Percentiles rank a stretch among this genome's conserved stretches.
Conservation (phyloP, 2,113 vertebrate species). For the Aepyceros melampus region DNA sequence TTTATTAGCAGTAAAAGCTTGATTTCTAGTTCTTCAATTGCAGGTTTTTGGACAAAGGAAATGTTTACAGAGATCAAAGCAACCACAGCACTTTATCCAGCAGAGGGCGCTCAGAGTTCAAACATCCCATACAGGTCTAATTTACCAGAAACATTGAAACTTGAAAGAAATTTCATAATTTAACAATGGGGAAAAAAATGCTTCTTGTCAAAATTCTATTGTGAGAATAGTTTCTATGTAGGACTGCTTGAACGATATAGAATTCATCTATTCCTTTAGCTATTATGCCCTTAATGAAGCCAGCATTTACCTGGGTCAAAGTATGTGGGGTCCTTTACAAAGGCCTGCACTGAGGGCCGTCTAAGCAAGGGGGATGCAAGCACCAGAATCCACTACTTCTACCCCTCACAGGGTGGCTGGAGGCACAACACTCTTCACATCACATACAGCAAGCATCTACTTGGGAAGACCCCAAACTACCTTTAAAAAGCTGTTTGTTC, state of each 20-base stretch:
- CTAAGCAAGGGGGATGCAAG: not conserved
- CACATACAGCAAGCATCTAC: rapidly evolving
- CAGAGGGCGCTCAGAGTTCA: constrained; percentile 3
- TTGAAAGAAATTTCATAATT: not conserved
- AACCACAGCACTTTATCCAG: not conserved
- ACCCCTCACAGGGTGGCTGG: not conserved
- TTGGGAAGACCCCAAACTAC: not conserved
- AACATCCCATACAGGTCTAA: not conserved
- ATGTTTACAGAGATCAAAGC: not conserved
- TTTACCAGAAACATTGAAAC: not conserved
- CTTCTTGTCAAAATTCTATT: not conserved
- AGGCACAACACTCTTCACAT: not conserved
- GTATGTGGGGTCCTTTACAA: no score
- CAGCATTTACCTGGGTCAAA: rapidly evolving
- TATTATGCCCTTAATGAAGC: not conserved
- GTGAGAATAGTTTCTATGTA: not conserved
- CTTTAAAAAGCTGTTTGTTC: not conserved
- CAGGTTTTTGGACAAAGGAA: not conserved
- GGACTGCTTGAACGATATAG: not conserved
- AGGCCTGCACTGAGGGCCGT: rapidly evolving
- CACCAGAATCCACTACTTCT: not conserved
- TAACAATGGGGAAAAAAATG: not conserved
- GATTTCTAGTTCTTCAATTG: not conserved
- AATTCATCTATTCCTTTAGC: not conserved
- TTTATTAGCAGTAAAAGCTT: not conserved